Base-by-base conservation (phyloP, 92 coral and sea anemone genomes). In the Porites divaricata region DNA sequence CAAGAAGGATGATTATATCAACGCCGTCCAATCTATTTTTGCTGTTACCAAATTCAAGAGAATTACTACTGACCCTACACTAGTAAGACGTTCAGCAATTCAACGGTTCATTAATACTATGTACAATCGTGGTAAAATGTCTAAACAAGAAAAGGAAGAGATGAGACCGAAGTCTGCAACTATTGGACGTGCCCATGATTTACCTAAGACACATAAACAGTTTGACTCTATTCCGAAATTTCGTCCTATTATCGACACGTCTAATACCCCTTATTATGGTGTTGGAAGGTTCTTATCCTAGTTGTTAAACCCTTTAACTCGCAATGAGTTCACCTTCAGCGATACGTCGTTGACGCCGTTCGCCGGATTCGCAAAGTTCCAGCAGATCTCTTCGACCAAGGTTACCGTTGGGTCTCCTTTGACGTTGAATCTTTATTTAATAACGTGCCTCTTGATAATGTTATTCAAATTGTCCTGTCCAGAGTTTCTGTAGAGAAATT, bases 391-490 rank as follows among this genome's bases (percentile, higher is more conserved):
- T 51, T 51, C 54, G 54, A 51, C 9, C 54, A n/a, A n/a, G n/a
- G n/a, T n/a, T n/a, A n/a, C n/a, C n/a, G n/a, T n/a, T n/a, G n/a
- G n/a, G n/a, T n/a, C n/a, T n/a, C n/a, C n/a, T n/a, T n/a, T n/a
- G n/a, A n/a, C n/a, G n/a, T n/a, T n/a, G n/a, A n/a, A n/a, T n/a
- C n/a, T n/a, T n/a, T n/a, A n/a, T n/a, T n/a, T n/a, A n/a, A n/a
- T n/a, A n/a, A n/a, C n/a, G n/a, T n/a, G n/a, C n/a, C n/a, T n/a
- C n/a, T 85, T 6, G 0, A 65, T 9, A 77, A 67, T 24, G 58
- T 79, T n/a, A 71, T 82, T 69, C 20, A 76, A 58, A 68, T 88
- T 54, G 75, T 88, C 16, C 57, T 88, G 12, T n/a, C 61, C 17
- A 50, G 77, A 48, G 76, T 87, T 6, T 75, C 74, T 76, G 70